Evolutionary conservation across 2,113 vertebrate species (phyloP), one percentile per base, ranked within the genome.

Genomic region (Bothrops jararaca): DNA sequence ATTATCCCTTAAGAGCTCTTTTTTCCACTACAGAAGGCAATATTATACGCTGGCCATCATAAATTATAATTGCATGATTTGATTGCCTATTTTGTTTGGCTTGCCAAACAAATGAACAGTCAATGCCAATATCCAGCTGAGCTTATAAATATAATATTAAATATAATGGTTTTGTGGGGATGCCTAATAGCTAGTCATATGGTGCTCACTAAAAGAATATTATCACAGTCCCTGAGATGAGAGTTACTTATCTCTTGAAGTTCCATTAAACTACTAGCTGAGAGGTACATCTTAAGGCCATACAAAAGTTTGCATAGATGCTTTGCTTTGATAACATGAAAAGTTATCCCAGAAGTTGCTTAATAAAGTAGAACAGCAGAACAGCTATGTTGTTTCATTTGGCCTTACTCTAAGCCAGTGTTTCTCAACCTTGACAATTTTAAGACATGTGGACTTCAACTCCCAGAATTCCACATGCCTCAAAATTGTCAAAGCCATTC

Each of bases 121-220:
- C 52, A 88, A 53, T 88, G 86, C 86, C 86, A 88, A 52, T 88
- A 88, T n/a, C 52, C 29, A 88, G 86, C 53, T 89, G 87, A 89
- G 29, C 18, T 56, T 34, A 89, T 39, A 89, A 89, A 89, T 89
- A 89, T 39, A 56, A 57, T 89, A 39, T 56, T 39, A 57, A 42
- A 12, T 58, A 39, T 58, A 24, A 89, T 24, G 20, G 34, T 45
- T 58, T 42, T 58, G 34, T 57, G 4, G 22, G 34, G 22, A 89
- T 58, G 29, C n/a, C 54, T 89, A 26, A 39, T 42, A 89, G 54
- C n/a, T 56, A 88, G 29, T 88, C 52, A 88, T 54, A 88, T 34
- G n/a, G 52, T 34, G n/a, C 7, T 34, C 52, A 88, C 12, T 23
- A 56, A 88, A 56, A 86, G 9, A 29, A 86, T 86, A 86, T 86